These are phyloP conservation scores for Caradrina clavipalpis DNA, from an alignment of 2,888 invertebrate species.

Conservation along the genomic window DNA sequence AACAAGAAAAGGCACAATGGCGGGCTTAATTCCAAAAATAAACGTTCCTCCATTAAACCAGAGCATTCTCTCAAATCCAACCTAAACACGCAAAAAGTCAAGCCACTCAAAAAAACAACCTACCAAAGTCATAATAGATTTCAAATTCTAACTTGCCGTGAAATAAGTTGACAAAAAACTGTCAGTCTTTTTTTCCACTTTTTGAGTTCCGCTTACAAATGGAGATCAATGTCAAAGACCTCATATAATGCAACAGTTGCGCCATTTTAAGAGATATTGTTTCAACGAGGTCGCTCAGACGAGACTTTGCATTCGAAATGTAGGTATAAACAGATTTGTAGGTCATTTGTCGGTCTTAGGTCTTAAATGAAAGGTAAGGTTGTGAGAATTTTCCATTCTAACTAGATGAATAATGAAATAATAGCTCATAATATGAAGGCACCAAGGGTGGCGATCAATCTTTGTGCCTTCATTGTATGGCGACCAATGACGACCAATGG, in stretches of 20 bases:
- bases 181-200: slow-evolving; percentile 39
- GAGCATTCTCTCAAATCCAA: neutral
- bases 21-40: too few species aligned
- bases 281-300: slow-evolving; percentile 47
- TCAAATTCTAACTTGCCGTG: slow-evolving; percentile 36
- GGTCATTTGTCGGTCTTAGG: slow-evolving; percentile 11
- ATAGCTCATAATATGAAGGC: too few species aligned
- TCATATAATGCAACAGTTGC: slow-evolving; percentile 39
- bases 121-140: slow-evolving; percentile 30
- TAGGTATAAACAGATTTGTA: slow-evolving; percentile 1
- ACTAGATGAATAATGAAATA: neutral
- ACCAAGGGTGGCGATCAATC: too few species aligned
- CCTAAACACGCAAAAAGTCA: neutral
- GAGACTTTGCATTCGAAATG: slow-evolving; percentile 21
- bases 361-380: slow-evolving; percentile 21
- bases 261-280: slow-evolving; percentile 44
- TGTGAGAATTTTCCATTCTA: neutral
- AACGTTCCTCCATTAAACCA: neutral
- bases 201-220: slow-evolving; percentile 43
- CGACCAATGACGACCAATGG: too few species aligned
- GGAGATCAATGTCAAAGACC: slow-evolving; percentile 62
- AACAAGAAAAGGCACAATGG: too few species aligned
- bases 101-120: slow-evolving; percentile 4
- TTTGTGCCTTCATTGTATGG: too few species aligned
- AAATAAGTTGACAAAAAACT: slow-evolving; percentile 50